Percentiles rank a stretch among this genome's conserved stretches.
phyloP scores from a whole-genome alignment of 1,140 invertebrate genomes.

The Spodoptera litura region DNA sequence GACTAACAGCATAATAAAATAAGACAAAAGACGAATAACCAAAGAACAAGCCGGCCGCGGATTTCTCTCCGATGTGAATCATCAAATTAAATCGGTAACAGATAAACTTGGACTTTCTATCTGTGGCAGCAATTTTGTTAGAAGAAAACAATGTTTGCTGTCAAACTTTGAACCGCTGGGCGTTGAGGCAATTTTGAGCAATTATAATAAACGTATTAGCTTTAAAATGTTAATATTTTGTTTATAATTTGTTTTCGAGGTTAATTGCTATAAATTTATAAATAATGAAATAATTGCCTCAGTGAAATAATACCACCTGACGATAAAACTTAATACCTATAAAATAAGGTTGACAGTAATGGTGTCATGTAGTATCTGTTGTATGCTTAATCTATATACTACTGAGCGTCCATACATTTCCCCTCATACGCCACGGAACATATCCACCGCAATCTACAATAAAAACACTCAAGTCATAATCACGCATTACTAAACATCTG shows the following conservation, averaged over 20 bases:
- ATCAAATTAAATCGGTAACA: conserved; percentile 50
- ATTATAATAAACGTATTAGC: conserved; percentile 1
- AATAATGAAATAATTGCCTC: not conserved
- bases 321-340: too few relatives aligned
- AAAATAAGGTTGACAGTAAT: too few relatives aligned
- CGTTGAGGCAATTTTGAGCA: conserved; percentile 9
- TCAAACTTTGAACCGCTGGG: conserved; percentile 35
- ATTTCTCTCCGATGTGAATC: conserved; percentile 49
- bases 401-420: not conserved
- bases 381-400: not conserved
- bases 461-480: conserved; percentile 43
- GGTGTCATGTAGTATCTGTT: not conserved
- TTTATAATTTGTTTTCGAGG: not conserved
- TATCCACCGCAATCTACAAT: conserved; percentile 8
- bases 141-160: conserved; percentile 41
- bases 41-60: conserved; percentile 62
- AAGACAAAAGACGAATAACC: conserved; percentile 80
- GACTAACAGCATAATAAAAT: conserved; percentile 79
- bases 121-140: conserved; percentile 42
- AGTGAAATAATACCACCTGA: not conserved
- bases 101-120: conserved; percentile 49
- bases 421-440: not conserved
- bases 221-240: not conserved
- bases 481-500: conserved; percentile 47
- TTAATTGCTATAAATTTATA: not conserved